These are phyloP conservation scores for Smutsia gigantea DNA, from an alignment of 2,797 vertebrate species.

Conservation along the genomic window DNA sequence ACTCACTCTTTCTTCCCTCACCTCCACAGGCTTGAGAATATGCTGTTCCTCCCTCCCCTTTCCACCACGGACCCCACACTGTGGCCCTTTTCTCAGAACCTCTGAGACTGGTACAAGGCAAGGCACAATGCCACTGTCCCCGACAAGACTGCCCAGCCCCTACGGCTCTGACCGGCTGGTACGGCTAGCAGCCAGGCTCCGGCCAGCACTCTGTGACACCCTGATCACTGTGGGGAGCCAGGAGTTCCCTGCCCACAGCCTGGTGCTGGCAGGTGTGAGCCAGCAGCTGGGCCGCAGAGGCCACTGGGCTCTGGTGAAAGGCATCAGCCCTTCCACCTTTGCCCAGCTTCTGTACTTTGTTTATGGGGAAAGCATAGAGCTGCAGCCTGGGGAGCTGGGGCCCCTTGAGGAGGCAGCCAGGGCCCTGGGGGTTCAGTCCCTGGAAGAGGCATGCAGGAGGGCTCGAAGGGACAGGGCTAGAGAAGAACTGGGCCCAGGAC, in stretches of 20 bases:
- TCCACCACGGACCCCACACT: slow-evolving; percentile 40
- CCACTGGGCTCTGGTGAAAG: slow-evolving; percentile 83
- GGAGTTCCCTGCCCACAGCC: slow-evolving; percentile 89
- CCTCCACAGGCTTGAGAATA: slow-evolving; percentile 72
- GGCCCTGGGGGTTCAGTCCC: slow-evolving; percentile 86
- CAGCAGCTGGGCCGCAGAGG: slow-evolving; percentile 84
- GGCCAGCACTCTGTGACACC: slow-evolving; percentile 89
- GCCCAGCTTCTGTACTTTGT: slow-evolving; percentile 90
- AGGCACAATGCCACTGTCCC: slow-evolving; percentile 55
- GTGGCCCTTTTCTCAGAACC: slow-evolving; percentile 49
- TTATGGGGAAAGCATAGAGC: slow-evolving; percentile 88
- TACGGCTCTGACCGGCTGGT: slow-evolving; percentile 88
- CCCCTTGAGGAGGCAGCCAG: slow-evolving; percentile 87
- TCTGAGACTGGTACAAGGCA: slow-evolving; percentile 51
- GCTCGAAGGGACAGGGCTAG: slow-evolving; percentile 6
- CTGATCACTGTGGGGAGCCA: slow-evolving; percentile 87
- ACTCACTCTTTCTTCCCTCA: slow-evolving; percentile 67
- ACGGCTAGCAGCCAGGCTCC: slow-evolving; percentile 86
- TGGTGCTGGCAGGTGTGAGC: slow-evolving; percentile 91
- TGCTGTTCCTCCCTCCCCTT: slow-evolving; percentile 53
- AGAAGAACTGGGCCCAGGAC: background rate
- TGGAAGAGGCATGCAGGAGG: slow-evolving; percentile 88
- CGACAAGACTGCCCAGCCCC: slow-evolving; percentile 87
- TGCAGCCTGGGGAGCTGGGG: slow-evolving; percentile 86
- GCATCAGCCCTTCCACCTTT: slow-evolving; percentile 88